Conservation (phyloP, 2,888 invertebrate genomes). For the Cryptosula pallasiana region DNA sequence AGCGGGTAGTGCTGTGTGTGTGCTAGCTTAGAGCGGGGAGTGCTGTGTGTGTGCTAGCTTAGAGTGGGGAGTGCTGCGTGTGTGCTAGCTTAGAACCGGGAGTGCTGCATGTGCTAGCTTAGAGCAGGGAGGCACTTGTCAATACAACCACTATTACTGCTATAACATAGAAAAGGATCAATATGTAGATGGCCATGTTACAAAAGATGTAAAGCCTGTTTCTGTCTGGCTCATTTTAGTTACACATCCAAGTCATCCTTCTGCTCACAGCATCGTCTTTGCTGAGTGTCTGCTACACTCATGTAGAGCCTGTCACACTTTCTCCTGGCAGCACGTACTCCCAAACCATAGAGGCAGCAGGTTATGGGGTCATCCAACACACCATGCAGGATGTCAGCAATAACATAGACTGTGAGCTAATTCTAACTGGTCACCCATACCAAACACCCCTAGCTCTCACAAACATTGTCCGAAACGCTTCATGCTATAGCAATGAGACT, state of each 20-base stretch:
- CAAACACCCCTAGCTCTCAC: neutral
- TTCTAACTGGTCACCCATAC: neutral
- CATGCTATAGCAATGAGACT: neutral
- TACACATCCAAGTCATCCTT: neutral
- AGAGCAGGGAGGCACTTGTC: no score
- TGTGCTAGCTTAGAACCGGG: no score
- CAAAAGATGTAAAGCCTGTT: no score
- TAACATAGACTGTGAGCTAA: neutral
- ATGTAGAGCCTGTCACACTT: neutral
- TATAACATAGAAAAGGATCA: no score
- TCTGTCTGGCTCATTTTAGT: neutral
- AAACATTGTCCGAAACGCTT: neutral
- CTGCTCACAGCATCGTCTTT: neutral
- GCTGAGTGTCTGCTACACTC: neutral
- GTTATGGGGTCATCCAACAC: neutral
- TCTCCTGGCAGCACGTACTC: neutral
- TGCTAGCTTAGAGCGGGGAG: no score
- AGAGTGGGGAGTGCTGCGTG: no score
- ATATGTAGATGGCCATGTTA: no score
- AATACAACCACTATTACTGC: no score
- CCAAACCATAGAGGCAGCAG: neutral
- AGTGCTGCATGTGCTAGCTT: no score
- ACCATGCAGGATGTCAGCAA: neutral
- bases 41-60: no score
- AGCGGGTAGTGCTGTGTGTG: no score